Conservation (phyloP, 2,113 vertebrate genomes). For the Neogale vison region DNA sequence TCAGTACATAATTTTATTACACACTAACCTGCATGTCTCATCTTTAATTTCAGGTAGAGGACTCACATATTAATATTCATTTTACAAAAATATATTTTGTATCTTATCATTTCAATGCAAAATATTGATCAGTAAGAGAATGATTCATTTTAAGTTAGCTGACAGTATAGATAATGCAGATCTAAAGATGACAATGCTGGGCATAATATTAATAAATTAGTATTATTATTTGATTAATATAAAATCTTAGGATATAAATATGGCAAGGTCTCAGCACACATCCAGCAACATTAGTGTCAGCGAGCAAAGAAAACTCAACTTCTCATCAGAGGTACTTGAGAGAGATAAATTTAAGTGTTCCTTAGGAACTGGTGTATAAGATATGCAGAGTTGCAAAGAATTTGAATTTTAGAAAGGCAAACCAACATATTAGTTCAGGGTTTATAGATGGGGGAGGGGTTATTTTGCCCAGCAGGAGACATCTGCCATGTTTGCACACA, state of each 20-base stretch:
- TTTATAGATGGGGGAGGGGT: neutral
- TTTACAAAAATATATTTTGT: constrained; percentile 1
- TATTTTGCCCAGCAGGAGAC: neutral
- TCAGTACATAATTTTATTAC: neutral
- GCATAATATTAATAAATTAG: neutral
- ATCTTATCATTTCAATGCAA: neutral
- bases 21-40: neutral
- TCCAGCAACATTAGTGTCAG: neutral
- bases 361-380: neutral
- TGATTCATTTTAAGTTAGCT: neutral
- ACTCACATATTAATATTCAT: neutral
- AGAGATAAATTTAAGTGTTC: neutral
- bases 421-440: neutral
- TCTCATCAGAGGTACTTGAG: neutral
- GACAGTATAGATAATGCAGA: neutral
- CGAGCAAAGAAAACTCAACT: neutral
- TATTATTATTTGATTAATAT: neutral
- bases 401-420: neutral
- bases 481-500: neutral
- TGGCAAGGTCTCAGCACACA: neutral
- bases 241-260: neutral
- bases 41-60: neutral
- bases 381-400: neutral
- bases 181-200: neutral
- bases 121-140: neutral